Evolutionary conservation across 1,140 invertebrate species (phyloP).

Genomic region (Drosophila truncata): DNA sequence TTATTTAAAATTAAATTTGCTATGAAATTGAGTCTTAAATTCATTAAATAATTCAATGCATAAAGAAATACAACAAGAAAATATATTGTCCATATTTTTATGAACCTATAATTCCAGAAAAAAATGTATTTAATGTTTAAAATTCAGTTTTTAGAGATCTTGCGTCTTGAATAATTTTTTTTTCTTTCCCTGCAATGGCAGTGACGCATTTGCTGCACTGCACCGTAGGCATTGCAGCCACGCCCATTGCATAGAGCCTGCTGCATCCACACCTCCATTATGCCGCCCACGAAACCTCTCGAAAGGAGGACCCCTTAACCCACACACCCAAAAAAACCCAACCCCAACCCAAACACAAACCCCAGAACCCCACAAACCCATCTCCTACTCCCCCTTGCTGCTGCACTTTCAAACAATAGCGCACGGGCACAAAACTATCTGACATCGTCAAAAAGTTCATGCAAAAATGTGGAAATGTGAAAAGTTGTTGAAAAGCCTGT

Average conservation of each 20-base stretch:
- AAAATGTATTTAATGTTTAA: background rate
- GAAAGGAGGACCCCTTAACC: slow-evolving; percentile 11
- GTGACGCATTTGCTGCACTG: slow-evolving; percentile 69
- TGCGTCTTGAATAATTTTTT: background rate
- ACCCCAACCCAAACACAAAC: slow-evolving; percentile 1
- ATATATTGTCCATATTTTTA: too few relatives aligned
- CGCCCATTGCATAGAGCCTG: slow-evolving; percentile 26
- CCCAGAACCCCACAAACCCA: slow-evolving; percentile 3
- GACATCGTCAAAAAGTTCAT: slow-evolving; percentile 83
- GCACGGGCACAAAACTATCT: slow-evolving; percentile 71
- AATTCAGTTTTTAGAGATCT: background rate
- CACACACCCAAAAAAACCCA: slow-evolving; percentile 2
- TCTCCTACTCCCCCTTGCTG: background rate
- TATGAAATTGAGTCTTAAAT: too few relatives aligned
- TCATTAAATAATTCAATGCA: too few relatives aligned
- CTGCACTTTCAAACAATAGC: slow-evolving; percentile 55
- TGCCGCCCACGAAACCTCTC: slow-evolving; percentile 15
- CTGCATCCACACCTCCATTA: slow-evolving; percentile 28
- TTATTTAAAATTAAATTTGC: background rate
- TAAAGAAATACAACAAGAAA: too few relatives aligned
- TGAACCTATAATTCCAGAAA: background rate
- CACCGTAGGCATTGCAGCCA: slow-evolving; percentile 46
- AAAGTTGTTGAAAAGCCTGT: slow-evolving; percentile 78
- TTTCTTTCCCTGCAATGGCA: slow-evolving; percentile 5
- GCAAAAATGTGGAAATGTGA: slow-evolving; percentile 82